Conservation (phyloP, 2,797 vertebrate genomes). For the Lycodopsis pacificus region DNA sequence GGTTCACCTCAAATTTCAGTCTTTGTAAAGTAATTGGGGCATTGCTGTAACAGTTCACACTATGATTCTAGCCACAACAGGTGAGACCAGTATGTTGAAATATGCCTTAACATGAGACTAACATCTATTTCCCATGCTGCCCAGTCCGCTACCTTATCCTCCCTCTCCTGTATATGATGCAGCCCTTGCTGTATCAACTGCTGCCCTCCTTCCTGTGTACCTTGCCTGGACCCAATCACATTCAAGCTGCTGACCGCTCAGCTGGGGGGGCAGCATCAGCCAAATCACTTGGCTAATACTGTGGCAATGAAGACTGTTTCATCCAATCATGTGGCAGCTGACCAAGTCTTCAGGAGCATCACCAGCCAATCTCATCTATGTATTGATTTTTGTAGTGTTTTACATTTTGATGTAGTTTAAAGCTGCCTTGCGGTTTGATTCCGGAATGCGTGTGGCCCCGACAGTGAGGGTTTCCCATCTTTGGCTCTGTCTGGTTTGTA, state of each 20-base stretch:
- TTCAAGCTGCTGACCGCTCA: slow-evolving; percentile 68
- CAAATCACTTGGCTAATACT: slow-evolving; percentile 71
- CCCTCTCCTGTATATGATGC: slow-evolving; percentile 46
- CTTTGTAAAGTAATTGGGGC: not conserved
- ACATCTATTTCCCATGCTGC: slow-evolving; percentile 63
- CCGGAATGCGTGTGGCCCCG: slow-evolving; percentile 54
- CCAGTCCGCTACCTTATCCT: slow-evolving; percentile 31
- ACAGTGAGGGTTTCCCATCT: slow-evolving; percentile 29
- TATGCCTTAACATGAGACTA: slow-evolving; percentile 68
- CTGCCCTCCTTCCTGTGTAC: slow-evolving; percentile 56
- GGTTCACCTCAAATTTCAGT: slow-evolving; percentile 7
- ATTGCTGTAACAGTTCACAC: not conserved
- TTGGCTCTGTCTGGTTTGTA: slow-evolving; percentile 31
- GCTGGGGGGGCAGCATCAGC: slow-evolving; percentile 77
- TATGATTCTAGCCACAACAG: slow-evolving; percentile 14
- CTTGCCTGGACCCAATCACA: slow-evolving; percentile 77
- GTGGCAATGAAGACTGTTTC: slow-evolving; percentile 75
- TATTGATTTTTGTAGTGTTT: slow-evolving; percentile 76
- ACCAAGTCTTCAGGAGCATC: slow-evolving; percentile 77
- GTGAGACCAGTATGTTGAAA: slow-evolving; percentile 39
- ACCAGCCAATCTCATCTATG: slow-evolving; percentile 78
- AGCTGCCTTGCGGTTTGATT: slow-evolving; percentile 74
- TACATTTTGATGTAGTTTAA: slow-evolving; percentile 68
- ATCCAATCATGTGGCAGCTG: slow-evolving; percentile 79
- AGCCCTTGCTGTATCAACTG: slow-evolving; percentile 52